Base-by-base conservation (phyloP, 2,797 vertebrate species). In the Sebastes taczanowskii region DNA sequence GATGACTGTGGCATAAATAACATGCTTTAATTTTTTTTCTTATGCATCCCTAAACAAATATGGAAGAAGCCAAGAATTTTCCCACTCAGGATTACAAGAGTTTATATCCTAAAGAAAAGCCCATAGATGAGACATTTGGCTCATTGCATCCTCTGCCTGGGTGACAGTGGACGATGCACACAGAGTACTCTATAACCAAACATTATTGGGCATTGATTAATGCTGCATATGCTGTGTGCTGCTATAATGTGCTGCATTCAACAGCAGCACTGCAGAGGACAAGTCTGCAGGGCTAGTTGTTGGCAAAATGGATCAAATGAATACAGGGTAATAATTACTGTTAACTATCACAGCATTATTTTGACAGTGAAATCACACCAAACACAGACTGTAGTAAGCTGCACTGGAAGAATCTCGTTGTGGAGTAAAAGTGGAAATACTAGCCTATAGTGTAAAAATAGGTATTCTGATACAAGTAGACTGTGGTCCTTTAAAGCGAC, bases 131-230 rank as follows among this genome's bases (percentile, higher is more conserved):
- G 1, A 29, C 5, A 58, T 64, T 64, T 58, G 30, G 75, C 52
- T 23, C 25, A 22, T 6, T 22, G 64, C 25, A 80, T 71, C 32
- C 53, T 11, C 16, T 13, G 14, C 70, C 72, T 55, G 52, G 11
- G 14, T 49, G 72, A 23, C n/a, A 22, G 25, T 2, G n/a, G 18
- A 69, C 6, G 29, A 27, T 58, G 27, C 68, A 71, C 22, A 77
- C 42, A 63, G 14, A 2, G 9, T 11, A 35, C 53, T 38, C 49
- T 29, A 13, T 8, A 80, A 60, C 30, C 6, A 71, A 64, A 73
- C 16, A 64, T 77, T 53, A 65, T 4, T 53, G 58, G 56, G 68
- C 56, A 49, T 23, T 89, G 71, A 84, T 81, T 70, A 69, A 74
- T 82, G 65, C 30, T 53, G 20, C 10, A 14, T 61, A 25, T 13